Evolutionary conservation across 35 echinoderm and acorn worm genomes (phyloP).

Genomic region (Eucidaris tribuloides): DNA sequence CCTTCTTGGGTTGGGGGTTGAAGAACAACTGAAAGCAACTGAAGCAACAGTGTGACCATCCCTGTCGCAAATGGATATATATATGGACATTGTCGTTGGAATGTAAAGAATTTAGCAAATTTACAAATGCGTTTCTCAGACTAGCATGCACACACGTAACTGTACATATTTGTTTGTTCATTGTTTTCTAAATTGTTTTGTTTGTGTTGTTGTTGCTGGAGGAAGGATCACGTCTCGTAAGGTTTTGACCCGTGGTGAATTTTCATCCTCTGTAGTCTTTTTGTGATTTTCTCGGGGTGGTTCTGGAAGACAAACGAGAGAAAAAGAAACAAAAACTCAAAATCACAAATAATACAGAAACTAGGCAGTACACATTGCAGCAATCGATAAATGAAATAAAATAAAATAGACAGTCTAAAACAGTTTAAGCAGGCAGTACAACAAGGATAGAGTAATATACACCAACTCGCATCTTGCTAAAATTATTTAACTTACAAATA

Average conservation of each 20-base stretch:
- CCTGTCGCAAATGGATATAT: background rate
- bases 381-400: too few species aligned
- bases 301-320: background rate
- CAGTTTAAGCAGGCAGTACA: too few species aligned
- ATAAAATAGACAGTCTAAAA: too few species aligned
- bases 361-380: background rate
- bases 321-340: constrained; percentile 8
- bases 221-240: background rate
- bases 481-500: too few species aligned
- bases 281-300: constrained; percentile 29
- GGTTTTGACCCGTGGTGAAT: constrained; percentile 24
- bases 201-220: background rate
- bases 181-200: background rate
- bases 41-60: constrained; percentile 2
- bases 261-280: constrained; percentile 55
- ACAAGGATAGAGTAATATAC: too few species aligned
- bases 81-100: background rate
- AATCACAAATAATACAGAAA: background rate
- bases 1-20: background rate
- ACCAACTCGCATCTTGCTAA: too few species aligned
- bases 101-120: background rate
- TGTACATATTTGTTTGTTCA: too few species aligned
- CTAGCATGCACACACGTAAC: too few species aligned
- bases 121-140: too few species aligned
- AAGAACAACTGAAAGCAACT: constrained; percentile 25